Percentiles rank a stretch among this genome's conserved stretches.
Conservation (phyloP, 2,888 invertebrate species). For the Phaonia tiefii region DNA sequence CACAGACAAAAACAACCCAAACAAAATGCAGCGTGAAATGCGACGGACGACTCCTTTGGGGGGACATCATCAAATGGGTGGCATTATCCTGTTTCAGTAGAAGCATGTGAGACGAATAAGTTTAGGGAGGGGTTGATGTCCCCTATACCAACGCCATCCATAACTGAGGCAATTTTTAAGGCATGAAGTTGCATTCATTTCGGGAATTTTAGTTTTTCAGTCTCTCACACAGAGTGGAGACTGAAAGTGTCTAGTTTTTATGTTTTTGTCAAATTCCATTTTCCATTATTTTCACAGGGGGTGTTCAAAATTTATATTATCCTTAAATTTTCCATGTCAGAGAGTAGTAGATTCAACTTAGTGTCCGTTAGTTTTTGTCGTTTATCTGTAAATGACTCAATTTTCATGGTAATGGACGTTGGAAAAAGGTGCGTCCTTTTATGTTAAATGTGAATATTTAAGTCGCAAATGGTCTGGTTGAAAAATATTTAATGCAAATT, state of each 20-base stretch:
- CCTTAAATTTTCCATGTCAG: constrained; percentile 30
- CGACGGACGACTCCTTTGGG: constrained; percentile 10
- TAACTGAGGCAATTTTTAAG: constrained; percentile 3
- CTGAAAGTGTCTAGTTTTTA: neutral
- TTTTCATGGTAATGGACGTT: neutral
- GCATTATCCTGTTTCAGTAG: constrained; percentile 8
- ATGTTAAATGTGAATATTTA: constrained; percentile 6
- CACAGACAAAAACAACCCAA: neutral
- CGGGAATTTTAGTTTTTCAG: constrained; percentile 42
- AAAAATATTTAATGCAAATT: constrained; percentile 7
- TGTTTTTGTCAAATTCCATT: neutral
- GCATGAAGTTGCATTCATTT: constrained; percentile 48
- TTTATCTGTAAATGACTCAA: neutral
- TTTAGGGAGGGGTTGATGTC: too few relatives aligned
- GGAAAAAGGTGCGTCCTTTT: constrained; percentile 4
- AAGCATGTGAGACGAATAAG: neutral
- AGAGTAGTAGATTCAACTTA: neutral
- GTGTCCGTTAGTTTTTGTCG: constrained; percentile 1
- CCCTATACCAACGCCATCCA: neutral
- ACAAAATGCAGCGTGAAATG: neutral
- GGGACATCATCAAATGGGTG: constrained; percentile 20
- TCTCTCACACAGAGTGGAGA: neutral
- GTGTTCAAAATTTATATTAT: neutral
- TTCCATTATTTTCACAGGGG: neutral
- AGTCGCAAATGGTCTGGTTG: constrained; percentile 4